Evolutionary conservation across 2,113 vertebrate genomes (phyloP).

Genomic region (Boulengeromyrus knoepffleri): DNA sequence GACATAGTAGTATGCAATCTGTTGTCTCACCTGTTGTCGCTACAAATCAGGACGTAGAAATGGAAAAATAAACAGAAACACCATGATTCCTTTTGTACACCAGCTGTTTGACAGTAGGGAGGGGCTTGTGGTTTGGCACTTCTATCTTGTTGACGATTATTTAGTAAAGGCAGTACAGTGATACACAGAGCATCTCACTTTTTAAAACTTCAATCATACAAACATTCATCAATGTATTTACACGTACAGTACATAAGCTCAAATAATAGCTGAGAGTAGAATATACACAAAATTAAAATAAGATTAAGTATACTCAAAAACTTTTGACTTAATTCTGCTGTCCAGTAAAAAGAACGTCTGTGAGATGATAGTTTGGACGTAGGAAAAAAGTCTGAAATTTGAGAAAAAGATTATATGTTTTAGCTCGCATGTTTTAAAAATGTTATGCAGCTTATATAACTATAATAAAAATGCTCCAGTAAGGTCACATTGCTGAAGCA

Average conservation of each 20-base stretch:
- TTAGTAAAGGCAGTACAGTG: not conserved
- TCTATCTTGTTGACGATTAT: not conserved
- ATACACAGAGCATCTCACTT: not conserved
- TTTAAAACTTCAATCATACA: not conserved
- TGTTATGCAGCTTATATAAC: not conserved
- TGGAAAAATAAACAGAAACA: not conserved
- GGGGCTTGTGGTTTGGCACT: not conserved
- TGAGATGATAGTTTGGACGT: not conserved
- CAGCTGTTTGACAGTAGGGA: not conserved
- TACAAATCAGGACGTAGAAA: conserved; percentile 5
- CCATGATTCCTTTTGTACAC: not conserved
- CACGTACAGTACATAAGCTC: not conserved
- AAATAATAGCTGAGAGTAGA: not conserved
- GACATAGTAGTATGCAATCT: not conserved
- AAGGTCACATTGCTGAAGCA: not conserved
- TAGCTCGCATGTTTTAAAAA: not conserved
- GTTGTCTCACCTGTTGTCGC: conserved; percentile 15
- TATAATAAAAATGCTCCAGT: not conserved
- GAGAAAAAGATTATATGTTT: not conserved
- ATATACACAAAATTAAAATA: not conserved
- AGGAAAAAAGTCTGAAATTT: not conserved
- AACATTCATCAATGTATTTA: not conserved
- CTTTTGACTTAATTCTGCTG: not conserved
- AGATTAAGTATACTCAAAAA: not conserved
- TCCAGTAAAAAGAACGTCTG: not conserved